These are phyloP conservation scores for Thyatira batis DNA, from an alignment of 2,888 invertebrate species.

Conservation along the genomic window DNA sequence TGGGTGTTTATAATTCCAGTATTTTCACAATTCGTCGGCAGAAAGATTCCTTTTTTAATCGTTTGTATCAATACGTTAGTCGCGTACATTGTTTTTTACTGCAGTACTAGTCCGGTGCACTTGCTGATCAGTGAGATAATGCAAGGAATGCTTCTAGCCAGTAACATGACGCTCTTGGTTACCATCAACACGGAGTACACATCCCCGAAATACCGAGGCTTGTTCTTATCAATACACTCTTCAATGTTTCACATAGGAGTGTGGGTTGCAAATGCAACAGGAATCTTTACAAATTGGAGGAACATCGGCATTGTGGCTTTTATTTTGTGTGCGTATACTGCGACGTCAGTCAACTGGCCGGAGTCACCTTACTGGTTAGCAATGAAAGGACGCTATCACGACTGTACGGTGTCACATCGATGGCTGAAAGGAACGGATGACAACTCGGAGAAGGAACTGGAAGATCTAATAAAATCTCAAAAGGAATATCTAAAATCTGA, in stretches of 20 bases:
- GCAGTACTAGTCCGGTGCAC: constrained; percentile 24
- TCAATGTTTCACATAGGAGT: constrained; percentile 32
- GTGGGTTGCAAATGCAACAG: constrained; percentile 39
- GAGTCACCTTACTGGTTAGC: constrained; percentile 38
- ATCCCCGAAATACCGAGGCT: constrained; percentile 33
- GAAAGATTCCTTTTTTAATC: constrained; percentile 25
- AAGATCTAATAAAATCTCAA: constrained; percentile 8
- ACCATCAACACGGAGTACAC: constrained; percentile 36
- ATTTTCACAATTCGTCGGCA: constrained; percentile 16
- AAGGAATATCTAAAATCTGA: constrained; percentile 20
- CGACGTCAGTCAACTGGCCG: constrained; percentile 24
- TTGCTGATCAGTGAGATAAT: constrained; percentile 38
- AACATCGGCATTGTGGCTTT: constrained; percentile 30
- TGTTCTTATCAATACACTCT: constrained; percentile 33
- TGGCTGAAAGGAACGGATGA: constrained; percentile 35
- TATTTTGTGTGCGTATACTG: constrained; percentile 20
- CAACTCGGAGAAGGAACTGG: constrained; percentile 5
- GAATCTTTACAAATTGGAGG: constrained; percentile 31
- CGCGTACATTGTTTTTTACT: constrained; percentile 29
- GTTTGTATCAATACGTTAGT: constrained; percentile 19
- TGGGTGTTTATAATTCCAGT: constrained; percentile 23
- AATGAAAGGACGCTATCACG: constrained; percentile 32
- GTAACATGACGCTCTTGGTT: constrained; percentile 16
- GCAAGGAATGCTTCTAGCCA: constrained; percentile 25
- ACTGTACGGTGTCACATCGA: constrained; percentile 27